These are phyloP conservation scores for Hyles euphorbiae DNA, from an alignment of 1,140 invertebrate species.

Conservation along the genomic window DNA sequence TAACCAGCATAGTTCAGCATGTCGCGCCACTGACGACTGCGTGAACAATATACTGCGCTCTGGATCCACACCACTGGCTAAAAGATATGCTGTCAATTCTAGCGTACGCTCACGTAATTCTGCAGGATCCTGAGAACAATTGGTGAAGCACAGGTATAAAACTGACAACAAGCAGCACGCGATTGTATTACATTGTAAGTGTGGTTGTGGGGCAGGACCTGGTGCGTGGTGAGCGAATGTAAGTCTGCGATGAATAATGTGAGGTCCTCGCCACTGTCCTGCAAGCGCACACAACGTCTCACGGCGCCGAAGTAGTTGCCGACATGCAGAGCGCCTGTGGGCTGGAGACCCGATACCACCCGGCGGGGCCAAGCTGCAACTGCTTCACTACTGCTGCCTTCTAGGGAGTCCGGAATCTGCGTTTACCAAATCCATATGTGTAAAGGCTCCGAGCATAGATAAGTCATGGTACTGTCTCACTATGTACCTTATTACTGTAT, in stretches of 20 bases:
- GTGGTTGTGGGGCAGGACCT: constrained; percentile 71
- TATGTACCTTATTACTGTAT: background rate
- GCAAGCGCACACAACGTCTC: constrained; percentile 89
- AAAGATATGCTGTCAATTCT: constrained; percentile 86
- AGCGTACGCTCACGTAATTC: constrained; percentile 83
- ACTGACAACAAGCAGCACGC: too few species aligned
- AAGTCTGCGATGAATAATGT: constrained; percentile 95
- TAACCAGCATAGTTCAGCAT: constrained; percentile 93
- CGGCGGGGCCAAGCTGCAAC: constrained; percentile 65
- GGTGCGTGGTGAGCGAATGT: constrained; percentile 93
- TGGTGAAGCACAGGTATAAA: too few species aligned
- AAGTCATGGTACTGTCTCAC: background rate
- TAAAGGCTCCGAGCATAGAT: too few species aligned
- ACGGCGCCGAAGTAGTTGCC: constrained; percentile 98
- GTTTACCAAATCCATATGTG: background rate
- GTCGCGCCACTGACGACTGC: constrained; percentile 90
- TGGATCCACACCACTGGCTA: constrained; percentile 95
- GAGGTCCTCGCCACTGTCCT: constrained; percentile 82
- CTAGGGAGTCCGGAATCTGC: too few species aligned
- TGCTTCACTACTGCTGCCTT: constrained; percentile 1
- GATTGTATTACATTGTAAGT: too few species aligned
- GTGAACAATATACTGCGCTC: constrained; percentile 89
- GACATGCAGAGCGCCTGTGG: constrained; percentile 94
- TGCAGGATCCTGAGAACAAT: constrained; percentile 78
- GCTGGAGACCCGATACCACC: constrained; percentile 96